A percentile compares a stretch with the other conserved stretches of the same genome.
Conservation (phyloP, 2,888 invertebrate species). For the Mesorhabditis spiculigera region DNA sequence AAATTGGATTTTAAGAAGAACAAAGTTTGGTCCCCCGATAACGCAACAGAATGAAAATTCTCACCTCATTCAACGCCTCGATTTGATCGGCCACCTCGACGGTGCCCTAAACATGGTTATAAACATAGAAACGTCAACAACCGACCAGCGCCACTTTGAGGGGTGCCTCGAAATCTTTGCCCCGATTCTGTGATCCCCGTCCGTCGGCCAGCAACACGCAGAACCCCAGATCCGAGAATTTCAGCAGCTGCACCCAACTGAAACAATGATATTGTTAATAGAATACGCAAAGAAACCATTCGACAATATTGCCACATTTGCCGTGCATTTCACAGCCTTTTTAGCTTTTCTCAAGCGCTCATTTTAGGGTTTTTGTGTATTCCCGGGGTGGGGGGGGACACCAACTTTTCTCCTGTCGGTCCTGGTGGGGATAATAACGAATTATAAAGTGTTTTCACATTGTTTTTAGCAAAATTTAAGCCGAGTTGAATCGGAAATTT, state of each 20-base stretch:
- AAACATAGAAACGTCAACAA: not conserved
- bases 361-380: too few species aligned
- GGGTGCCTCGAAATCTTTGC: constrained; percentile 84
- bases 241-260: constrained; percentile 70
- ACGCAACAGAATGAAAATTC: not conserved
- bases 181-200: constrained; percentile 88
- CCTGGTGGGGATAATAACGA: too few species aligned
- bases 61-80: constrained; percentile 82
- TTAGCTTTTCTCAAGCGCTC: too few species aligned
- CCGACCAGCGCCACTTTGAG: constrained; percentile 75
- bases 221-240: constrained; percentile 90
- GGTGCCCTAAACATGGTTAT: constrained; percentile 68
- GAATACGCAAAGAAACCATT: not conserved
- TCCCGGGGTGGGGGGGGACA: too few species aligned
- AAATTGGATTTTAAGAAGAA: too few species aligned
- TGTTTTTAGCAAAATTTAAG: too few species aligned
- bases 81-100: constrained; percentile 91
- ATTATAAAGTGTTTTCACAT: too few species aligned
- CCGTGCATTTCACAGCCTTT: too few species aligned
- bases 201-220: constrained; percentile 93
- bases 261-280: constrained; percentile 3
- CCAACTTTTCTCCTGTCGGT: too few species aligned
- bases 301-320: too few species aligned
- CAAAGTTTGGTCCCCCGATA: too few species aligned
- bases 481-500: too few species aligned